Base-by-base conservation (phyloP, 2,888 invertebrate genomes). In the Antitype chi region DNA sequence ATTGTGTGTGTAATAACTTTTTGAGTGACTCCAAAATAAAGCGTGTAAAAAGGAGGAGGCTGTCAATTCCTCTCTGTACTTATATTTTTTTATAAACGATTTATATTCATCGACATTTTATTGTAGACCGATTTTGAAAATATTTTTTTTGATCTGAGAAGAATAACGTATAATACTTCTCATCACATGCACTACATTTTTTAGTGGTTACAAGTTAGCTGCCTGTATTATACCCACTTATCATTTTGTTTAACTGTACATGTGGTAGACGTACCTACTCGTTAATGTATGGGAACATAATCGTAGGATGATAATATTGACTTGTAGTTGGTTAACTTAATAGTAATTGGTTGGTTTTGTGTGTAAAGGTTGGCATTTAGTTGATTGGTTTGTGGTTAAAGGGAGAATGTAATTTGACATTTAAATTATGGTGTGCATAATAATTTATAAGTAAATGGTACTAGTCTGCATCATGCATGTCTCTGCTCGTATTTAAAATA, bases 261-360 rank as follows among this genome's bases (percentile, higher is more conserved):
- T 32, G 5, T 17, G 32, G 55, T 57, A 62, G 32, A 68, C 57
- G 17, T 38, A 70, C 8, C n/a, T 15, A 57, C 53, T 23, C 32
- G 43, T 55, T 76, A 69, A 70, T 73, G 60, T 74, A 74, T 62
- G 60, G 70, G 55, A 74, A 52, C 43, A 55, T 75, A 76, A 53
- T 69, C 9, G 55, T 64, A 49, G 59, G 66, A 62, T 71, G 38
- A 71, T 84, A 77, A 83, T n/a, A n/a, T 80, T 70, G 53, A 73
- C 82, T 60, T 75, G 68, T 70, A 74, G 38, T 53, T 53, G 59
- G 32, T 76, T 49, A 66, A 77, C 20, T 63, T 55, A 70, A 77
- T 49, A 55, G 43, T 82, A 74, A 64, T 67, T 79, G 68, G 59
- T 55, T 43, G 64, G 63, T 57, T 74, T 81, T 63, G 64, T 59